A percentile compares a stretch with the other conserved stretches of the same genome.
phyloP scores from a whole-genome alignment of 2,797 vertebrate species.

The Sylvia borin region DNA sequence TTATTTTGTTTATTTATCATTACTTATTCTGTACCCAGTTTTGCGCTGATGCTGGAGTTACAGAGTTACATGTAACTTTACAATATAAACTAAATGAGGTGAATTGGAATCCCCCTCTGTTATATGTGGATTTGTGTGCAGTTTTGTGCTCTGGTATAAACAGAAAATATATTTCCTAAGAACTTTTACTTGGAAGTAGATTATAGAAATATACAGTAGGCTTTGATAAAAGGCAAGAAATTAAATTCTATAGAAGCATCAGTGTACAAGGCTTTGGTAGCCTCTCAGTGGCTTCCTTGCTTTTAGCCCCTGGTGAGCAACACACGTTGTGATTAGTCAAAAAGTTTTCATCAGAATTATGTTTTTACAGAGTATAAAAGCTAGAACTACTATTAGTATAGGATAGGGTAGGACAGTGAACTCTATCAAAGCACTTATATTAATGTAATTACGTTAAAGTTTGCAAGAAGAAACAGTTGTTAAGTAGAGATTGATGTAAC shows the following conservation, averaged over 20 bases:
- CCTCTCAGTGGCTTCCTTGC: neutral
- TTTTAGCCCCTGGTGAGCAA: neutral
- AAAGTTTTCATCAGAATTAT: neutral
- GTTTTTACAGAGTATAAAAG: neutral
- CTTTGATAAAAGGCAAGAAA: neutral
- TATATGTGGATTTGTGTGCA: neutral
- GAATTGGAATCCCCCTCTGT: neutral
- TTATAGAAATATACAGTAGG: neutral
- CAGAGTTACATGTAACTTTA: neutral
- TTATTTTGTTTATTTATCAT: neutral
- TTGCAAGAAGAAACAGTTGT: neutral
- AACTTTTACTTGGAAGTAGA: neutral
- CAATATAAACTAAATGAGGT: neutral
- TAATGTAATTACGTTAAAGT: neutral
- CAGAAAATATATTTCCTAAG: neutral
- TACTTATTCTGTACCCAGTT: neutral
- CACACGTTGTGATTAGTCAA: accelerated
- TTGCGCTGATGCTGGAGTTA: neutral
- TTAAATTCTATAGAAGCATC: neutral
- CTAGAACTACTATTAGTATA: neutral
- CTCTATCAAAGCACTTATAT: neutral
- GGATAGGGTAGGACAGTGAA: neutral
- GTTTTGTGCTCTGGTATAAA: neutral
- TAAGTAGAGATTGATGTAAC: neutral
- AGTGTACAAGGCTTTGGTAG: neutral